Conservation (phyloP, 2,113 vertebrate genomes). For the Poecile atricapillus region DNA sequence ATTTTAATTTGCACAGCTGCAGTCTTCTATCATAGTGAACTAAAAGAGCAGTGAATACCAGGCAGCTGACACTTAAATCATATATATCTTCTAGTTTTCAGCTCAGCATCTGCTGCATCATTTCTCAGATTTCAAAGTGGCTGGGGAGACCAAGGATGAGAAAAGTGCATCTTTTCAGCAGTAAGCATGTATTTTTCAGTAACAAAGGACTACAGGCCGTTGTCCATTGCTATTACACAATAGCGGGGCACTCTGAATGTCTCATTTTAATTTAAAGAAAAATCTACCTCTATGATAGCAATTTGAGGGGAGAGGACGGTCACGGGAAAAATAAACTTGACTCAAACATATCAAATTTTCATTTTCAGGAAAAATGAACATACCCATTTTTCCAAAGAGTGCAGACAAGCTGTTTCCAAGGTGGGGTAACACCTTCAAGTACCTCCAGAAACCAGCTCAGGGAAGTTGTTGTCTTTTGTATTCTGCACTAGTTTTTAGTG, state of each 20-base stretch:
- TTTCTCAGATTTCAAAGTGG: constrained; percentile 1
- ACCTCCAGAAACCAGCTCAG: not conserved
- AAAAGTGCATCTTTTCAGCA: not conserved
- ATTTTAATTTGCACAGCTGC: constrained; percentile 39
- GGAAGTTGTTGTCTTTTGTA: not conserved
- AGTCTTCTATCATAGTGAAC: constrained; percentile 10
- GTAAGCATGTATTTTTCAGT: not conserved
- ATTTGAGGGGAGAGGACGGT: not conserved
- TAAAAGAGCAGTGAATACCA: constrained; percentile 42
- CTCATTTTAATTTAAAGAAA: not conserved
- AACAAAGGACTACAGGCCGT: not conserved
- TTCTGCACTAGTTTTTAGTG: not conserved
- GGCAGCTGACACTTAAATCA: constrained; percentile 15
- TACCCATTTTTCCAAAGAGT: not conserved
- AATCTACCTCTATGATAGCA: not conserved
- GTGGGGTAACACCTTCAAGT: not conserved
- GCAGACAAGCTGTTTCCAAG: not conserved
- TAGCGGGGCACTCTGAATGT: not conserved
- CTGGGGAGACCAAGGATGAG: not conserved
- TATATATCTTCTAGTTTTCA: not conserved
- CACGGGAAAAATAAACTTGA: not conserved
- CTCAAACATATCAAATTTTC: not conserved
- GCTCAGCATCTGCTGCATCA: constrained; percentile 8
- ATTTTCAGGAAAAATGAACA: not conserved
- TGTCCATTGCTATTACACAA: not conserved